Base-by-base conservation (phyloP, 2,797 vertebrate species). In the Karalla daura region DNA sequence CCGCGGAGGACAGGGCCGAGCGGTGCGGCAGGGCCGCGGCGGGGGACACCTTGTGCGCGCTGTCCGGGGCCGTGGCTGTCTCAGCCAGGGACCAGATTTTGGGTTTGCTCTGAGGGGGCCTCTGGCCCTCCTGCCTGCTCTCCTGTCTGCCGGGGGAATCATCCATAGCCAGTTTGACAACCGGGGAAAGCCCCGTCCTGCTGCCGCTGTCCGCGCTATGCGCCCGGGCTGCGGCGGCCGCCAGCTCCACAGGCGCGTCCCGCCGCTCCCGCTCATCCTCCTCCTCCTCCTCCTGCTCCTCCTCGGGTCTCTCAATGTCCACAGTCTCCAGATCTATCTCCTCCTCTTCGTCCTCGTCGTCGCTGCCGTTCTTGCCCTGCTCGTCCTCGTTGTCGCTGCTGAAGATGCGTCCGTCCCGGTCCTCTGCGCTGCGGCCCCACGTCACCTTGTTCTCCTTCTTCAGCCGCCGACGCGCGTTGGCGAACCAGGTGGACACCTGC, bases 21-120 rank as follows among this genome's bases (percentile, higher is more conserved):
- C 95, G 93, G 39, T 94, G 95, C 17, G 94, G 74, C 0, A 93
- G 88, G 0, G 93, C 92, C 54, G 63, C 71, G 2, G 94, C 84
- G 25, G 94, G 86, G 25, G 93, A 81, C n/a, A n/a, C n/a, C 89
- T 95, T 97, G 74, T 96, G 95, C 35, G 93, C 87, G 84, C 91
- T 95, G 59, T 99, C 98, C 1, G 98, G 98, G 70, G 96, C 96
- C 14, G 98, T 96, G 37, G 98, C 98, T 0, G 97, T 99, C 90
- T 99, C 98, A 4, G 98, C 98, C 90, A 99, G 90, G 7, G 98
- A 99, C 98, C 98, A 99, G 88, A 99, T 99, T 95, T 99, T 99
- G 82, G 98, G 97, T 88, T 99, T 99, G 89, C 85, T 96, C 86
- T 95, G 95, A 51, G 90, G 87, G 2, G 94, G 94, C 79, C 95